These are phyloP conservation scores for Micromesistius poutassou DNA, from an alignment of 2,797 vertebrate genomes.

Conservation along the genomic window DNA sequence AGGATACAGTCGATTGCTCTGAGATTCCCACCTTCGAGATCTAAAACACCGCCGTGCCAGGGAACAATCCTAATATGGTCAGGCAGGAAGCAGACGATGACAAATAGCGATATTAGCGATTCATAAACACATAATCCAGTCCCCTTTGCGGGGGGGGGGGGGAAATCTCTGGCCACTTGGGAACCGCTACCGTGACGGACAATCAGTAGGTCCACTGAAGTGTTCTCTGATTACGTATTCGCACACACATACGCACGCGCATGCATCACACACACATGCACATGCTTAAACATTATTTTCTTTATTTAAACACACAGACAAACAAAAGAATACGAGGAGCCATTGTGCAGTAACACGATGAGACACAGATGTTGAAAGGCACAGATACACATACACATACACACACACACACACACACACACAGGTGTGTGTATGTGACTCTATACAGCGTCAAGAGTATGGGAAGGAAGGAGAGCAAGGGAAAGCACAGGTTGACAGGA, in stretches of 20 bases:
- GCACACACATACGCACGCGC: background rate
- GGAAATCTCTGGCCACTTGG: conserved; percentile 25
- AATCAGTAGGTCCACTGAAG: conserved; percentile 20
- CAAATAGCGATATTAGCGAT: conserved; percentile 55
- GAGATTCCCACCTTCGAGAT: conserved; percentile 50
- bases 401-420: conserved; percentile 7
- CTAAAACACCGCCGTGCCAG: conserved; percentile 42
- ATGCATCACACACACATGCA: conserved; percentile 10
- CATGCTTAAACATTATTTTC: background rate
- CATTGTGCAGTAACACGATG: background rate
- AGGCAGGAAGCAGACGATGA: conserved; percentile 30
- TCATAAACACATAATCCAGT: conserved; percentile 50
- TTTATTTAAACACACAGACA: conserved; percentile 7
- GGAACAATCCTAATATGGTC: conserved; percentile 46
- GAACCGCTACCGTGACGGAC: conserved; percentile 29
- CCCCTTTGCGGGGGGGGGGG: conserved; percentile 5
- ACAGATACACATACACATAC: conserved; percentile 10
- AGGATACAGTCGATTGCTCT: conserved; percentile 34
- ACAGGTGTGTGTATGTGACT: too few relatives aligned
- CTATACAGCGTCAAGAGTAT: background rate
- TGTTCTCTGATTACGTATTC: conserved; percentile 19
- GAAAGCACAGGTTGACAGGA: background rate
- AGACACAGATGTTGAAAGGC: background rate
- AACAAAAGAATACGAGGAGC: background rate
- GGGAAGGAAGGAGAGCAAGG: background rate